Evolutionary conservation across 2,113 vertebrate genomes (phyloP), one percentile per base, ranked within the genome.

Genomic region (Apus apus): DNA sequence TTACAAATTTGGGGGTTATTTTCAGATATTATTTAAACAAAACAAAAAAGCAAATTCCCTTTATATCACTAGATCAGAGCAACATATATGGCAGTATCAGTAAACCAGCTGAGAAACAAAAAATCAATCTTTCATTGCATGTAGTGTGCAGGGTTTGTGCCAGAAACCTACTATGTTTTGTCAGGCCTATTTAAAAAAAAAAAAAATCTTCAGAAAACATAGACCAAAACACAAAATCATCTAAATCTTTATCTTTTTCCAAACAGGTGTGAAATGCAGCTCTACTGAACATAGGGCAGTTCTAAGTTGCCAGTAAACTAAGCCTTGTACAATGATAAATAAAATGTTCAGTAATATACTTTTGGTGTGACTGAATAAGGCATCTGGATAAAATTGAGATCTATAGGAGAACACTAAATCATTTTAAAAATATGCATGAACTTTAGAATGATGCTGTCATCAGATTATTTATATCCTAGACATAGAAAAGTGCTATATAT

Each of bases 391-490:
- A 91, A 95, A 94, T 34, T 85, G 64, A 74, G 80, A 90, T 80
- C 65, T 73, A 78, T 2, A 75, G 62, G 45, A 87, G 60, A 88
- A 86, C 48, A 70, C 48, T 94, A 85, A 94, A 95, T 92, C 60
- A 93, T 36, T 85, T 94, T 89, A 82, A 83, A 89, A 91, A 88
- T 72, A 83, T 83, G 71, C 85, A 81, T 80, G 81, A 95, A 88
- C 72, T 76, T 97, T 89, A 64, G 50, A 92, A 92, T 38, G 79
- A 91, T 81, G 61, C 80, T 96, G 94, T 93, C 57, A 85, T n/a
- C 62, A 61, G 73, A 65, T 65, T 75, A 86, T 94, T 96, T 82
- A 84, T 85, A 87, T 85, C 90, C 60, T 15, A 72, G 65, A 89
- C 64, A 79, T 70, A 76, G 26, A 71, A 36, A 94, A 95, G 87